Percentiles rank a stretch among this genome's conserved stretches.
Evolutionary conservation across 2,113 vertebrate species (phyloP).

Genomic region (Amblyopsis rosae): DNA sequence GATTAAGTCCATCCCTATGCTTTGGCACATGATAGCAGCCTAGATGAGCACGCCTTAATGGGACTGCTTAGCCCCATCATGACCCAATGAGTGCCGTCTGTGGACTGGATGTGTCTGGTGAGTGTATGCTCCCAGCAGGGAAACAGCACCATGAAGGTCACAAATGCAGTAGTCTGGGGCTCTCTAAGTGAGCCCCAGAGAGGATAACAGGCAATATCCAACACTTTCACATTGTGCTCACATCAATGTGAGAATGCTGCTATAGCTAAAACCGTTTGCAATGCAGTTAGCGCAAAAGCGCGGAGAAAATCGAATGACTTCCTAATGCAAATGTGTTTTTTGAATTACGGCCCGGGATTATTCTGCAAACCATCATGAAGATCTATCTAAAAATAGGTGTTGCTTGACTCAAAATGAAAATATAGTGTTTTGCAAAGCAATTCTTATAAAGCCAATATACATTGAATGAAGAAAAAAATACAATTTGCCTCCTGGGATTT

Average conservation of each 20-base stretch:
- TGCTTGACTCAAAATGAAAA: constrained; percentile 53
- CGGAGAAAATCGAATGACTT: constrained; percentile 21
- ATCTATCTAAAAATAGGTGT: constrained; percentile 34
- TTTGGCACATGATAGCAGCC: constrained; percentile 72
- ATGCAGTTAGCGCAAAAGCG: constrained; percentile 5
- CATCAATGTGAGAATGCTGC: constrained; percentile 55
- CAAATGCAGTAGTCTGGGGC: constrained; percentile 75
- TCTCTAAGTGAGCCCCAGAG: constrained; percentile 75
- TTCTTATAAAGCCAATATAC: constrained; percentile 19
- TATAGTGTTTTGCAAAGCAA: constrained; percentile 57
- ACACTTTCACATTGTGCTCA: constrained; percentile 64
- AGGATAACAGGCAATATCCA: constrained; percentile 72
- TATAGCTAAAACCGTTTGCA: constrained; percentile 21
- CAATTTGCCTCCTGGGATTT: constrained; percentile 61
- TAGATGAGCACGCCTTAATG: constrained; percentile 80
- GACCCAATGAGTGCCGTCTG: constrained; percentile 78
- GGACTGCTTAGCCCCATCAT: constrained; percentile 81
- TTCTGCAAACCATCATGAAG: constrained; percentile 23
- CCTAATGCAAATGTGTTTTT: constrained; percentile 28
- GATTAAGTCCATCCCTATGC: constrained; percentile 67
- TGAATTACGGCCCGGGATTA: constrained; percentile 54
- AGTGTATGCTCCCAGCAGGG: constrained; percentile 73
- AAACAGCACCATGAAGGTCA: constrained; percentile 79
- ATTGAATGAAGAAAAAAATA: constrained; percentile 58
- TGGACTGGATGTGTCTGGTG: constrained; percentile 73